Conservation (phyloP, 2,888 invertebrate genomes). For the Drosophila percnosoma region DNA sequence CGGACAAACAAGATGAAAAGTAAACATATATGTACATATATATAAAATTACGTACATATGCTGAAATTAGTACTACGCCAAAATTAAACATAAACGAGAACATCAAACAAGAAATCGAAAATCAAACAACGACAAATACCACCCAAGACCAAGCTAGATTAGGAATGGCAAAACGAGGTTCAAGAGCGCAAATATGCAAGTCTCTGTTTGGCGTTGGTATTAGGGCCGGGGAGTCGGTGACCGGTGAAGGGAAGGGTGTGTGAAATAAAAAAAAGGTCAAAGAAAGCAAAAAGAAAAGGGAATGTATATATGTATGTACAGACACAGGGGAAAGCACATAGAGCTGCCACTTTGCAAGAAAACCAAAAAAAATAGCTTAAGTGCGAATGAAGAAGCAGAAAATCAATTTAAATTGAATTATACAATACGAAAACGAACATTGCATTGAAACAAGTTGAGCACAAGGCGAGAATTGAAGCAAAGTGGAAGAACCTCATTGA, state of each 20-base stretch:
- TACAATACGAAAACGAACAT: constrained; percentile 55
- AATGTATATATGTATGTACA: constrained; percentile 20
- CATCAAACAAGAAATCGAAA: constrained; percentile 12
- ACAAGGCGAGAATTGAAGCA: constrained; percentile 44
- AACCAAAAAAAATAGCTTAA: constrained; percentile 18
- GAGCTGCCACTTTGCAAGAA: constrained; percentile 31
- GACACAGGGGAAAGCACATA: constrained; percentile 47
- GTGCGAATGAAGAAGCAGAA: constrained; percentile 37
- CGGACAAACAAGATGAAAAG: constrained; percentile 3
- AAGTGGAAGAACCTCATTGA: constrained; percentile 45
- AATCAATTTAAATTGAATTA: constrained; percentile 77
- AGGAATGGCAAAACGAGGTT: constrained; percentile 47
- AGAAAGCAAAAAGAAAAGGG: constrained; percentile 49
- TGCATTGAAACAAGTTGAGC: constrained; percentile 51
- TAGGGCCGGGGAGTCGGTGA: constrained; percentile 12
- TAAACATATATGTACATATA: neutral
- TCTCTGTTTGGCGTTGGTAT: neutral
- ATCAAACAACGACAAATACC: constrained; percentile 21
- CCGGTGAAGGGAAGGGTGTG: constrained; percentile 15
- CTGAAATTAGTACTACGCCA: constrained; percentile 7
- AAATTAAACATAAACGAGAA: constrained; percentile 11
- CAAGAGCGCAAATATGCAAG: constrained; percentile 44
- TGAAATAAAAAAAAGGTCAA: constrained; percentile 35
- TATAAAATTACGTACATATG: neutral
- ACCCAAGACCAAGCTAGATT: constrained; percentile 35